Evolutionary conservation across 37 sponge, comb jelly and placozoan species (phyloP).

Genomic region (Cladorhizidae sp.): DNA sequence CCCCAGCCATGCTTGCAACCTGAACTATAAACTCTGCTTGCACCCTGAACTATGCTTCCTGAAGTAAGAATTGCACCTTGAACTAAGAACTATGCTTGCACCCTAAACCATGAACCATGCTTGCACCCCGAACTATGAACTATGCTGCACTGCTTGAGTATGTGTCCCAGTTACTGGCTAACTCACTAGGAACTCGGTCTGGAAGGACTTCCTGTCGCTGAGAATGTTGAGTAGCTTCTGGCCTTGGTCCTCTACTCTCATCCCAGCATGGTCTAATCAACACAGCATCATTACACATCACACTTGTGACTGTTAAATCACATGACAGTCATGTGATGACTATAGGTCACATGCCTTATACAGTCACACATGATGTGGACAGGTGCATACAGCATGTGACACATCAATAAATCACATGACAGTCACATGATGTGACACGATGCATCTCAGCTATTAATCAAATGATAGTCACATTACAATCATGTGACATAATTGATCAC

Average conservation of each 20-base stretch:
- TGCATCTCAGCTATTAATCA: not conserved
- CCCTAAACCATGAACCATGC: too few species aligned
- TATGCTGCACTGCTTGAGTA: not conserved
- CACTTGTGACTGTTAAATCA: slow-evolving; percentile 2
- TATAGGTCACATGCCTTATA: too few species aligned
- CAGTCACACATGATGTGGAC: too few species aligned
- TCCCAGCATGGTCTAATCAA: not conserved
- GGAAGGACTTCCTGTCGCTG: slow-evolving; percentile 45
- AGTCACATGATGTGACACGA: slow-evolving; percentile 8
- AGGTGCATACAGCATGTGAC: too few species aligned
- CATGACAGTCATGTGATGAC: not conserved
- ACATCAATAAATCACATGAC: too few species aligned
- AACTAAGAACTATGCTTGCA: too few species aligned
- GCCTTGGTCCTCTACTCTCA: slow-evolving; percentile 52
- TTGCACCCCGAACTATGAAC: not conserved
- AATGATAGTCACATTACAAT: not conserved
- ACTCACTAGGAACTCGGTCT: slow-evolving; percentile 52
- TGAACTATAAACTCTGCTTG: too few species aligned
- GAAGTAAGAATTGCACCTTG: too few species aligned
- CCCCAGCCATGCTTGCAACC: too few species aligned
- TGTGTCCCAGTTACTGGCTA: not conserved
- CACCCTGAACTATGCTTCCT: too few species aligned
- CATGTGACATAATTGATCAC: not conserved
- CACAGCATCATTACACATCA: not conserved
- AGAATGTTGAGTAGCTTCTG: slow-evolving; percentile 27